Base-by-base conservation (phyloP, 2,113 vertebrate genomes). In the Ptilorrhoa leucosticta region DNA sequence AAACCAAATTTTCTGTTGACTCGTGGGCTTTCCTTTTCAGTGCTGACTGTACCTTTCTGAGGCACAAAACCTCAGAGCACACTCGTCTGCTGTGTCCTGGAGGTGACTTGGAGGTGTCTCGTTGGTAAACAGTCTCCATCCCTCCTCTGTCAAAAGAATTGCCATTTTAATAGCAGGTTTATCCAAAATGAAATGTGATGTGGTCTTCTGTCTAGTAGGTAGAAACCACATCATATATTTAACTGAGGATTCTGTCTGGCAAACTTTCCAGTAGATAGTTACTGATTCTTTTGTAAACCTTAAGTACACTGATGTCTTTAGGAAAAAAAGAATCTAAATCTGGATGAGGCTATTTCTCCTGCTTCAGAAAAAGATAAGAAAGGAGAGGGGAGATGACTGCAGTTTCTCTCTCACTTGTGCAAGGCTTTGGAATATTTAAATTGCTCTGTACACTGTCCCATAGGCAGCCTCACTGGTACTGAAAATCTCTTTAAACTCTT, bases 1-100 rank as follows among this genome's bases (percentile, higher is more conserved):
- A 92, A 92, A 39, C 92, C 90, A 78, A 58, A 78, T 69, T 89
- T 90, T 94, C 86, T 94, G 72, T 94, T 96, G 96, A 87, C 61
- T 94, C 1, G 2, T 80, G 80, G 89, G 48, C 84, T 96, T 94
- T 90, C 44, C 66, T 94, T 94, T 87, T 63, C 28, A 19, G 50
- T 33, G 69, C 77, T 78, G 57, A 70, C 61, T 73, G 71, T 7
- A 8, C 53, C 47, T 72, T 83, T 90, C 75, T 90, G 50, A 73
- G 87, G 40, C 53, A 87, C 57, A 37, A 58, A 85, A 75, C 93
- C 85, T 89, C 94, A 85, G 50, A 87, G 90, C 37, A 89, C 63
- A 40, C 44, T 53, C 26, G 2, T 54, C 66, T 88, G 75, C 56
- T 76, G 53, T 87, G 80, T 70, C 65, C 81, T 56, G 83, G 48